phyloP scores from a whole-genome alignment of 2,888 invertebrate species.

The Cabera pusaria region DNA sequence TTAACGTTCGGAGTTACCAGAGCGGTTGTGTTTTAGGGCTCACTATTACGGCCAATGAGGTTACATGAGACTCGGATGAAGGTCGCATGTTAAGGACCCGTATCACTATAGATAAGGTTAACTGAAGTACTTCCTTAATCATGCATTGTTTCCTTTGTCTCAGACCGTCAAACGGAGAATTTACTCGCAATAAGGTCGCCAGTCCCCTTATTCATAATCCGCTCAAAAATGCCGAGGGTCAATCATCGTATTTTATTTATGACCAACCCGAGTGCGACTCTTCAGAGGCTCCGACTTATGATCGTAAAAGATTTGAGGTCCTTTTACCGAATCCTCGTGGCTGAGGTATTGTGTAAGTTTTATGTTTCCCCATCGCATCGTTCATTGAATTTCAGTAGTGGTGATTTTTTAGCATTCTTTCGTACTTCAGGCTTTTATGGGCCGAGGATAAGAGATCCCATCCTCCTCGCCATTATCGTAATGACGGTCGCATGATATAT shows the following conservation, averaged over 20 bases:
- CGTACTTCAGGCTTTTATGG: slow-evolving; percentile 32
- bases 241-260: slow-evolving; percentile 52
- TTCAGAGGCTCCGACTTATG: slow-evolving; percentile 40
- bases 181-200: slow-evolving; percentile 27
- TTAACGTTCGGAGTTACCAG: slow-evolving; percentile 37
- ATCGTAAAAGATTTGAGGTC: slow-evolving; percentile 40
- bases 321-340: slow-evolving; percentile 37
- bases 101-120: slow-evolving; percentile 50
- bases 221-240: slow-evolving; percentile 48
- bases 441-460: slow-evolving; percentile 24
- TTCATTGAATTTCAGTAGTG: slow-evolving; percentile 32
- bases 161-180: slow-evolving; percentile 47
- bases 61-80: neutral
- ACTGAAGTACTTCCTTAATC: slow-evolving; percentile 48
- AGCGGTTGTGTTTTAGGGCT: slow-evolving; percentile 41
- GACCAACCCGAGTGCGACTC: slow-evolving; percentile 38
- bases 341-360: slow-evolving; percentile 41
- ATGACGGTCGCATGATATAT: slow-evolving; percentile 24
- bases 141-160: slow-evolving; percentile 47
- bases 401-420: slow-evolving; percentile 31
- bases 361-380: slow-evolving; percentile 38
- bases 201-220: slow-evolving; percentile 52
- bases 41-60: slow-evolving; percentile 35
- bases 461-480: slow-evolving; percentile 21
- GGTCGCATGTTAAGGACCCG: slow-evolving; percentile 40